Base-by-base conservation (phyloP, 2,888 invertebrate genomes). In the Erebia epiphron region DNA sequence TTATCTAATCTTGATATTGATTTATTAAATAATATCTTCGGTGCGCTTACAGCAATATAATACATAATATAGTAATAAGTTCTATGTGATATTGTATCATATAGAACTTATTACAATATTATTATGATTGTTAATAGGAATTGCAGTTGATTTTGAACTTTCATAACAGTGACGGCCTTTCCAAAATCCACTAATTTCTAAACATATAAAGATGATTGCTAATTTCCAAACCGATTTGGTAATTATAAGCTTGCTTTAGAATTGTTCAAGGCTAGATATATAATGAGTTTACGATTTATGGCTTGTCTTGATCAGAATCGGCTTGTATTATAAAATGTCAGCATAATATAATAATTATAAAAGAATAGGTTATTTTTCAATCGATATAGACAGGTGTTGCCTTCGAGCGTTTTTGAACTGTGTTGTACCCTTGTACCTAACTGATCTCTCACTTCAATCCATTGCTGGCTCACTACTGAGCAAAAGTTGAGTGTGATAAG, bases 221-320 rank as follows among this genome's bases (percentile, higher is more conserved):
- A 49, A 62, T 62, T 46, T 49, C 62, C 21, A 18, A 46, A 62
- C 21, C 62, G 46, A 49, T 62, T 46, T 14, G 21, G 62, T 62
- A 62, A 61, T 46, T 9, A 43, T 14, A 13, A 21, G 21, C 16
- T 61, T n/a, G 14, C 35, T 13, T 60, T 8, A 35, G 35, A 60
- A 16, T 46, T 46, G 61, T 49, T 21, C 62, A 62, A 49, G 18
- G 62, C 14, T 18, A 41, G 35, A 0, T 14, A 46, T 8, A 21
- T 49, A 62, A 49, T 62, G 62, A 8, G 18, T 10, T 18, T 21
- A 1, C 21, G 49, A 62, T 62, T 62, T 49, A 62, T 49, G 18
- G 13, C 62, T 21, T 62, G 62, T 18, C 43, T 43, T 61, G 16
- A 26, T 57, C 26, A 26, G 21, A 18, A 14, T 57, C 62, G 14